Percentiles rank a stretch among this genome's conserved stretches.
phyloP scores from a whole-genome alignment of 2,797 vertebrate genomes.

The Onychomys torridus region DNA sequence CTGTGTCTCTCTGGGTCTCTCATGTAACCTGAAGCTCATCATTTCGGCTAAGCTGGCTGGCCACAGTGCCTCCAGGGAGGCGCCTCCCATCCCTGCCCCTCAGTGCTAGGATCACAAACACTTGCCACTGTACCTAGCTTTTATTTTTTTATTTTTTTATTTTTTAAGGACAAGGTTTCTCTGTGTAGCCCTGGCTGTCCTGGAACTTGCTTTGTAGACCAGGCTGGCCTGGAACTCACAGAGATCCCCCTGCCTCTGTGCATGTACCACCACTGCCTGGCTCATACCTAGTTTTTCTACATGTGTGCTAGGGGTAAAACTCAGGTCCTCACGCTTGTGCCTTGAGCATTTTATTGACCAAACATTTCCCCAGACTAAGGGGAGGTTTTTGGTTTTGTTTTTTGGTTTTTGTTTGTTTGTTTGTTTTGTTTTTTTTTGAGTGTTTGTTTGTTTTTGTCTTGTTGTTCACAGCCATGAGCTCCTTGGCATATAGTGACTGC shows the following conservation, averaged over 20 bases:
- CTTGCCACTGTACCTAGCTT: no score
- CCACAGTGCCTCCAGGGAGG: neutral
- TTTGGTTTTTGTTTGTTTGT: no score
- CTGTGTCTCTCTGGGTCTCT: neutral
- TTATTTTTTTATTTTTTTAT: no score
- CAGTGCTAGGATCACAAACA: neutral
- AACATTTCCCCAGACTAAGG: neutral
- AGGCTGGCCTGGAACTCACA: neutral
- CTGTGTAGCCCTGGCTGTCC: neutral
- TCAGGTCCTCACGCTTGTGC: no score
- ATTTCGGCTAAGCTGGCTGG: neutral
- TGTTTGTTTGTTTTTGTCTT: neutral
- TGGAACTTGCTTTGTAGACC: neutral
- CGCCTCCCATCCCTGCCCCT: neutral
- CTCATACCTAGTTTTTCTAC: neutral
- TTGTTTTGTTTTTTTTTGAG: no score
- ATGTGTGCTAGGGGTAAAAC: neutral
- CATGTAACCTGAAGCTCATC: neutral
- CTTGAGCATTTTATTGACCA: neutral
- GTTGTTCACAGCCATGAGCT: neutral
- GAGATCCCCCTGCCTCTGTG: neutral
- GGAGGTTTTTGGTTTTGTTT: neutral
- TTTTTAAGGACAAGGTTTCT: neutral
- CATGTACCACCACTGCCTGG: neutral
- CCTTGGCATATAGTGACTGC: neutral